Conservation (phyloP, 2,888 invertebrate species). For the Dermolepida albohirtum region DNA sequence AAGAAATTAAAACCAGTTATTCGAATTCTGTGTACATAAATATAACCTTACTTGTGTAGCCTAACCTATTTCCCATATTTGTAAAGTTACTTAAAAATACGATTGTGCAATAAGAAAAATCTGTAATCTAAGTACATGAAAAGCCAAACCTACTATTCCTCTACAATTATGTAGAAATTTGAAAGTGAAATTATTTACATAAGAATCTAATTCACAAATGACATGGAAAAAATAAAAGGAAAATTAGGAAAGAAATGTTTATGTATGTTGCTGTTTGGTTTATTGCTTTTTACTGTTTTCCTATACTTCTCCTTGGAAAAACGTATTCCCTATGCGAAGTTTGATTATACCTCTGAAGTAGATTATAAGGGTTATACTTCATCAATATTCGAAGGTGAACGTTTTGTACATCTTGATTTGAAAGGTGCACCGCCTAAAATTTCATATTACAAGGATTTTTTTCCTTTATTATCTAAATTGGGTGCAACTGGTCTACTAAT, state of each 20-base stretch:
- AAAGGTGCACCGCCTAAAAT: slow-evolving; percentile 80
- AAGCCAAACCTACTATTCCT: no score
- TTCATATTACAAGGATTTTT: slow-evolving; percentile 70
- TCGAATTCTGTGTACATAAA: no score
- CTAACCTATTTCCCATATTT: neutral
- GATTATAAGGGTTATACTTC: neutral
- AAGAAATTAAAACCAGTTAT: no score
- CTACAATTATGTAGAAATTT: neutral
- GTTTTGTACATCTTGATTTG: slow-evolving; percentile 83
- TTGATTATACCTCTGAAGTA: neutral
- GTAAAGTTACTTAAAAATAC: neutral
- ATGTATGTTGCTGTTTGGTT: slow-evolving; percentile 14
- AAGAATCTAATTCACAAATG: neutral
- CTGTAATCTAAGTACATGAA: neutral
- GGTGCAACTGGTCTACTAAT: slow-evolving; percentile 84
- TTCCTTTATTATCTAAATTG: slow-evolving; percentile 71
- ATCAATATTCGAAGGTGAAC: slow-evolving; percentile 59
- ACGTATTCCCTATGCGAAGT: slow-evolving; percentile 2
- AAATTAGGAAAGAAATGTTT: slow-evolving; percentile 11
- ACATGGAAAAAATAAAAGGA: slow-evolving; percentile 3
- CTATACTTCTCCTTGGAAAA: slow-evolving; percentile 32
- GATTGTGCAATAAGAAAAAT: neutral
- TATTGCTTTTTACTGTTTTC: slow-evolving; percentile 24
- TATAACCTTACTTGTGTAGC: no score
- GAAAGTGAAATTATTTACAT: neutral